phyloP scores from a whole-genome alignment of 2,797 vertebrate species.

The Salarias fasciatus region DNA sequence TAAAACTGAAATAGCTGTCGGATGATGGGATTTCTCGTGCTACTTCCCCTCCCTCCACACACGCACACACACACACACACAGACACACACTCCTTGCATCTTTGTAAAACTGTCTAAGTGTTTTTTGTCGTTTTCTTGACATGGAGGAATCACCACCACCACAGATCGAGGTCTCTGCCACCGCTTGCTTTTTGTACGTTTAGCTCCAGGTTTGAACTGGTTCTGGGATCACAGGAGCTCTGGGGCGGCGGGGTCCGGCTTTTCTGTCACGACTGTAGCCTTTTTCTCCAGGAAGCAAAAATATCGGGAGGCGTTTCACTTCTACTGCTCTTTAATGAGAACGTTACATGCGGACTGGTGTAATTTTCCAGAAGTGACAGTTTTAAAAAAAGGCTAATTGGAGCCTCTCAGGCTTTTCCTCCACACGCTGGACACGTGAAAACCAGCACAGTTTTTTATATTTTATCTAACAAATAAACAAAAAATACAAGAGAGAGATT shows the following conservation, averaged over 20 bases:
- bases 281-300: too few relatives aligned
- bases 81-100: slow-evolving; percentile 55
- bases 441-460: slow-evolving; percentile 60
- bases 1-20: slow-evolving; percentile 59
- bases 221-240: slow-evolving; percentile 40
- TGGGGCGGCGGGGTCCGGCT: slow-evolving; percentile 7
- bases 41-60: neutral
- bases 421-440: slow-evolving; percentile 12
- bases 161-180: slow-evolving; percentile 44
- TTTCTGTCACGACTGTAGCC: too few relatives aligned
- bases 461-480: slow-evolving; percentile 13
- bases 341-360: neutral
- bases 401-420: slow-evolving; percentile 42
- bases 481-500: slow-evolving; percentile 21
- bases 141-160: slow-evolving; percentile 50
- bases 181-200: slow-evolving; percentile 42
- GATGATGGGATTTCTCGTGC: slow-evolving; percentile 49
- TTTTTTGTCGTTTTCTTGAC: slow-evolving; percentile 45
- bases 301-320: too few relatives aligned
- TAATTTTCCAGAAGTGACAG: neutral
- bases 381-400: neutral
- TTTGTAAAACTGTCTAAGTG: slow-evolving; percentile 70
- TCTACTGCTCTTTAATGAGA: too few relatives aligned
- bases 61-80: too few relatives aligned
- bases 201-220: slow-evolving; percentile 15